Evolutionary conservation across 2,113 vertebrate genomes (phyloP), one percentile per base, ranked within the genome.

Genomic region (Pyxicephalus adspersus): DNA sequence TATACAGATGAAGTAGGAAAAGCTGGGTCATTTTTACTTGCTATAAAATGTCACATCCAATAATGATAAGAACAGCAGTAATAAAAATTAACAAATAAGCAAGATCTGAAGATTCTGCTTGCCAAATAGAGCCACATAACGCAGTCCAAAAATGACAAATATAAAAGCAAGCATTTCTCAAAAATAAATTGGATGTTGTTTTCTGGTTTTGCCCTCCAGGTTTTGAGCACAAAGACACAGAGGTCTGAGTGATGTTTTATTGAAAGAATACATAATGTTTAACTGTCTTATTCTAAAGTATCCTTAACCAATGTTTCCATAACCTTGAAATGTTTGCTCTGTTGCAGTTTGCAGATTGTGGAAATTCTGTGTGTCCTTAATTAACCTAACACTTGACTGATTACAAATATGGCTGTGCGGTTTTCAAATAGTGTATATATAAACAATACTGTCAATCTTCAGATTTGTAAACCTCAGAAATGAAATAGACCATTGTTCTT

Each of bases 181-280:
- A 26, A 60, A 76, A 79, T 11, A 38, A n/a, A 26, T 31, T 68
- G 51, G 29, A 38, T 67, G 61, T 55, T 66, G 64, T 68, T 80
- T 68, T 79, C 52, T 55, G 25, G 64, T 31, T 50, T 58, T 80
- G 51, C 76, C 64, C 65, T 70, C 77, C 65, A 80, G 54, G 65
- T 51, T 38, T 71, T 25, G 20, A 54, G 34, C 38, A 79, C 22
- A 71, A 57, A 71, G 15, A 55, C 54, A 68, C 34, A 71, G 71
- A 63, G 23, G 51, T 31, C 5, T 20, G 57, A 22, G 70, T 25
- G 25, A 58, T 55, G 51, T 55, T 55, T 3, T 51, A 58, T 19
- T 45, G 60, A 71, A 58, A 29, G 77, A 80, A 80, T 80, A 72
- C 63, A 20, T 72, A 34, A 80, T 72, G 66, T 13, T 29, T 63